These are phyloP conservation scores for Clavelina lepadiformis DNA, from an alignment of 23 tunicate species.

Conservation along the genomic window DNA sequence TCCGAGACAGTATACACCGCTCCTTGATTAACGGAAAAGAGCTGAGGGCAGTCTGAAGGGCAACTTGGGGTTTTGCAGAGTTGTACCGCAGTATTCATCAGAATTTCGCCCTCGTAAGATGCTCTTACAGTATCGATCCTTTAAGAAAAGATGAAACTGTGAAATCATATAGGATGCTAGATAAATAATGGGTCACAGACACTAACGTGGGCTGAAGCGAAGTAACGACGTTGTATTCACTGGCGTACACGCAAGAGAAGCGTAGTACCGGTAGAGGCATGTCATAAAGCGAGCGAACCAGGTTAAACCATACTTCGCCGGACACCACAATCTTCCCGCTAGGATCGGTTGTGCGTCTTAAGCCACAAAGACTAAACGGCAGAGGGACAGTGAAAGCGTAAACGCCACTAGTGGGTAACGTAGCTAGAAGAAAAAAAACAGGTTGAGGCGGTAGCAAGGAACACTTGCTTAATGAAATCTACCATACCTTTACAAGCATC, in stretches of 20 bases:
- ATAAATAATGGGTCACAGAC: no score
- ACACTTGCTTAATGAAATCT: no score
- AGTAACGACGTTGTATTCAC: constrained; percentile 12
- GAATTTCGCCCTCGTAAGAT: no score
- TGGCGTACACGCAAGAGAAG: constrained; percentile 18
- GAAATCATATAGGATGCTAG: no score
- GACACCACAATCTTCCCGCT: background rate
- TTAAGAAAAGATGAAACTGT: no score
- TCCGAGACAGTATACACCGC: constrained; percentile 42
- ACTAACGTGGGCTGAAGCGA: constrained; percentile 30
- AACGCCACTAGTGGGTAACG: no score
- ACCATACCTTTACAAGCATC: no score
- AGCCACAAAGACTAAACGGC: background rate
- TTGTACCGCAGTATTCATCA: background rate
- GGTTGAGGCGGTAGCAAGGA: no score
- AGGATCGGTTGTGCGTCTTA: background rate
- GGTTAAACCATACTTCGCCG: constrained; percentile 2
- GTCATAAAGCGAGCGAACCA: constrained; percentile 4
- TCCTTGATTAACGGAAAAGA: constrained; percentile 10
- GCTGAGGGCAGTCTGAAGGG: constrained; percentile 32
- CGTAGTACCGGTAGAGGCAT: constrained; percentile 21
- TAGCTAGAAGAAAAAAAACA: no score
- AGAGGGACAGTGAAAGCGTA: no score
- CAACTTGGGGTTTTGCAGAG: constrained; percentile 36
- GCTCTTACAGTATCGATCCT: no score